Base-by-base conservation (phyloP, 1,140 invertebrate genomes). In the Lasioglossum albipes region DNA sequence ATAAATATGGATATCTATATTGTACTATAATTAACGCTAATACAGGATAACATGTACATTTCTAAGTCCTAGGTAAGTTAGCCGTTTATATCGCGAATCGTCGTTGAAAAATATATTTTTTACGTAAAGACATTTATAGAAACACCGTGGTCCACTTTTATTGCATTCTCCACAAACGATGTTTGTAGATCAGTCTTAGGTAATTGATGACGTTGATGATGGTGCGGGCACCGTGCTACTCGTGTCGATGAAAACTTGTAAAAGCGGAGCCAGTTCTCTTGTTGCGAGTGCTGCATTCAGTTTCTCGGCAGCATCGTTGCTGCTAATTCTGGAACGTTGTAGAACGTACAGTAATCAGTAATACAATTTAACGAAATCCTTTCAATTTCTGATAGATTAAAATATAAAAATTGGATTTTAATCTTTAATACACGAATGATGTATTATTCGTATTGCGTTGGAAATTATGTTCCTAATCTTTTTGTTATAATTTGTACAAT, bases 61-160 rank as follows among this genome's bases (percentile, higher is more conserved):
- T 84, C 72, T 75, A 86, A 88, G 74, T 52, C 36, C 36, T 84
- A 82, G 86, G 89, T 85, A 91, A 87, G 89, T 93, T 86, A 89
- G 92, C 64, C 79, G 74, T 90, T 85, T 91, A 90, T 90, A 91
- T 88, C 82, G 84, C 84, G 81, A 78, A 90, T 88, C 80, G 79
- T 86, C 87, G 88, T 91, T 92, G 82, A 91, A 82, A 91, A 93
- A 93, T 92, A 93, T 93, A 92, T 93, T 93, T 93, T 93, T 92
- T 92, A 92, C 91, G 84, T 90, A 87, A 88, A 88, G 80, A 87
- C 85, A 84, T 92, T 92, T 92, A 91, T 85, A 92, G 75, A 92
- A 91, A 90, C 81, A 83, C 41, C 68, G 54, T 78, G 75, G 74
- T 88, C 70, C 79, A 84, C 4, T 86, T 84, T 81, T 72, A 84